phyloP scores from a whole-genome alignment of 2,113 vertebrate genomes.

The Phalacrocorax brasilianus region DNA sequence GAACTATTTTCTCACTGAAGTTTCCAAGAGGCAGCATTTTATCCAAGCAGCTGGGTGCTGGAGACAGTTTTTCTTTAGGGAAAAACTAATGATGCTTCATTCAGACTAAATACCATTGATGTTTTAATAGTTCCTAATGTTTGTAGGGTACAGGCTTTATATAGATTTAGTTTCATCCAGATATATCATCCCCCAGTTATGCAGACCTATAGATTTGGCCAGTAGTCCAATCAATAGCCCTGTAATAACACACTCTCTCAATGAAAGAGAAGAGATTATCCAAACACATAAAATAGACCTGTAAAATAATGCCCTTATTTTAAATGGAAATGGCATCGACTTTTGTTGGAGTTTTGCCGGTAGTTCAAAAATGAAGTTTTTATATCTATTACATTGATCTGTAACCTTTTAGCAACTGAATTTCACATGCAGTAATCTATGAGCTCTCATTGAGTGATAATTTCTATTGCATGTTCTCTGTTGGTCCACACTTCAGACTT shows the following conservation, averaged over 20 bases:
- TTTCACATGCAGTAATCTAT: background rate
- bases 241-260: background rate
- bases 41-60: background rate
- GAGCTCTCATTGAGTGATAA: background rate
- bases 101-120: background rate
- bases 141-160: background rate
- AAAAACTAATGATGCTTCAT: background rate
- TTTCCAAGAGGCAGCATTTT: background rate
- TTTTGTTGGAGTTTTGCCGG: background rate
- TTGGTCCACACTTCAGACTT: background rate
- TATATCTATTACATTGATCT: background rate
- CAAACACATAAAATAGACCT: background rate
- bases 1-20: background rate
- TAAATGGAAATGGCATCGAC: background rate
- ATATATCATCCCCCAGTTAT: background rate
- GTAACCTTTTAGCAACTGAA: background rate
- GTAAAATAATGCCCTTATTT: background rate
- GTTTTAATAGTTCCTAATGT: background rate
- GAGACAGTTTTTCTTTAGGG: background rate
- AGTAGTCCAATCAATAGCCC: background rate
- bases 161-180: background rate
- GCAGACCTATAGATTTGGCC: background rate
- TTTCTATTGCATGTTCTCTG: background rate
- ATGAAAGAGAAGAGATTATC: background rate
- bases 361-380: background rate